phyloP scores from a whole-genome alignment of 2,797 vertebrate species.

The Hemibagrus guttatus region DNA sequence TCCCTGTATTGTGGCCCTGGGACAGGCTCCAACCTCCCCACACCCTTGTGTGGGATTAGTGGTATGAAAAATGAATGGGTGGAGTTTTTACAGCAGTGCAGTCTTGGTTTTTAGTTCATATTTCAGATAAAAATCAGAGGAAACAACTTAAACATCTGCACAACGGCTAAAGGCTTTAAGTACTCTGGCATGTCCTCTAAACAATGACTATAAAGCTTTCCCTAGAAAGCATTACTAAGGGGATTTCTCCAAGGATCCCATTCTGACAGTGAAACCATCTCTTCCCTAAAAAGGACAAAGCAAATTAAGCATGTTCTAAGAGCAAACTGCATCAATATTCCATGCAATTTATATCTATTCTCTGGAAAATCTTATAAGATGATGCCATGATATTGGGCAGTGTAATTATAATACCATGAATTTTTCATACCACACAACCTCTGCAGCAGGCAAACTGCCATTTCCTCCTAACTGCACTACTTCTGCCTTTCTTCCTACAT shows the following conservation, averaged over 20 bases:
- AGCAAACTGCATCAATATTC: neutral
- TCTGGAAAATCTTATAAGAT: neutral
- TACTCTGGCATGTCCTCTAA: neutral
- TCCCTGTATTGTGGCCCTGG: too few relatives aligned
- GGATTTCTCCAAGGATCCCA: neutral
- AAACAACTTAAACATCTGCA: neutral
- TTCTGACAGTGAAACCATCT: neutral
- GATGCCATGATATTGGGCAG: neutral
- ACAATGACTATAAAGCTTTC: neutral
- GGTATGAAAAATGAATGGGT: too few relatives aligned
- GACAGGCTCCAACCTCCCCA: too few relatives aligned
- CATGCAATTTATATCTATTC: neutral
- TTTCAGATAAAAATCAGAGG: too few relatives aligned
- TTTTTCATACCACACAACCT: conserved; percentile 10
- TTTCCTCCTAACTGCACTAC: conserved; percentile 33
- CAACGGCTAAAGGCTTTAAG: neutral
- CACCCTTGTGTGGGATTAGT: too few relatives aligned
- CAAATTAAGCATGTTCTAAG: neutral
- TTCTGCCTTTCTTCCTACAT: conserved; percentile 17
- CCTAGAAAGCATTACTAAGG: neutral
- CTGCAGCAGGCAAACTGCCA: conserved; percentile 29
- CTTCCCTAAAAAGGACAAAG: neutral
- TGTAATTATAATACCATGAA: conserved; percentile 13
- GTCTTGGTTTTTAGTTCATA: too few relatives aligned
- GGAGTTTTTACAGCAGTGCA: neutral